Evolutionary conservation across 2,888 invertebrate genomes (phyloP), one percentile per base, ranked within the genome.

Genomic region (Barypeithes pellucidus): DNA sequence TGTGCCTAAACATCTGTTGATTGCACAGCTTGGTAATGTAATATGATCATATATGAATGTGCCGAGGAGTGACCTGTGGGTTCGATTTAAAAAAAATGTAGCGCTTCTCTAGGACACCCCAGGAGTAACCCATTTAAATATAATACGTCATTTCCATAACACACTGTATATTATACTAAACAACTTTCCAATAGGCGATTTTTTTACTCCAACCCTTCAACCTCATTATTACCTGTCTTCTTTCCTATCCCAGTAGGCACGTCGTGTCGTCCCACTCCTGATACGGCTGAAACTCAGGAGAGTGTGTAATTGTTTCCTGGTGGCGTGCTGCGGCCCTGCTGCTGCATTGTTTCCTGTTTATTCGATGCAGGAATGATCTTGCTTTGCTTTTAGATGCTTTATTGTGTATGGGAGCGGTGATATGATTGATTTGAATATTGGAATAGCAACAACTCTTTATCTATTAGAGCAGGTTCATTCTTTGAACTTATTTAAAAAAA

Each of bases 321-420:
- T 63, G 63, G 63, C 63, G 63, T 63, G 63, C 47, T 47, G 63
- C 63, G 63, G 47, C 29, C 43, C 61, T 45, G 61, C 61, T 61
- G 61, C 63, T 63, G 63, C 63, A 63, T 63, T 63, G 63, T 63
- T 63, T 63, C 63, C 63, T 63, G 63, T 63, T 63, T 63, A 63
- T 63, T 63, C 50, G 63, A 63, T 63, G 63, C 63, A 47, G 47
- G 36, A 50, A 63, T 63, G 29, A 50, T 36, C 47, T 63, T 63
- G 63, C 63, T 5, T 63, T 33, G 63, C 47, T 63, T 63, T 57
- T 57, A 57, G 24, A 24, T 12, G 50, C 50, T 57, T 18, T 57
- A 57, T 33, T 36, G 16, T 57, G 14, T 57, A 36, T 57, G 14
- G 33, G 18, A 33, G 33, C 5, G 33, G 24, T 14, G 9, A 33